These are phyloP conservation scores for Euzetes globulus DNA, from an alignment of 2,888 invertebrate species.

Conservation along the genomic window DNA sequence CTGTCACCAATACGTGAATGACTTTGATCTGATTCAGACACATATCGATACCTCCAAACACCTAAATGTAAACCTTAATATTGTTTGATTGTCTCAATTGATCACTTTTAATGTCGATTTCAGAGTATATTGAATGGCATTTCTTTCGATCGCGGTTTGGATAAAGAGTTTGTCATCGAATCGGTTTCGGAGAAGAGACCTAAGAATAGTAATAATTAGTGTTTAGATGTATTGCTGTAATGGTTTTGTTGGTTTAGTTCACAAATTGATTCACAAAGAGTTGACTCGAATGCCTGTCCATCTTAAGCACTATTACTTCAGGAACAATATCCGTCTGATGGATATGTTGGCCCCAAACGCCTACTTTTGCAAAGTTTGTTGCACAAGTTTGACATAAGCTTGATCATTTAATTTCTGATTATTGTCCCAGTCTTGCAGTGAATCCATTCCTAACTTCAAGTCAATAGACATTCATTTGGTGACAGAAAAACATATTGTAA, in stretches of 20 bases:
- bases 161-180: constrained; percentile 4
- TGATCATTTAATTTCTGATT: not conserved
- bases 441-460: not conserved
- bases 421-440: not conserved
- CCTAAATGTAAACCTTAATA: not conserved
- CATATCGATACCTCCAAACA: not conserved
- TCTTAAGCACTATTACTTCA: constrained; percentile 2
- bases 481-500: not conserved
- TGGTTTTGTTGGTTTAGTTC: not conserved
- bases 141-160: not conserved
- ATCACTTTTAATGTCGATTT: not conserved
- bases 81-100: not conserved
- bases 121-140: constrained; percentile 2
- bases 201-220: not conserved
- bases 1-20: constrained; percentile 1
- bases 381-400: not conserved
- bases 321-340: not conserved
- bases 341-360: not conserved
- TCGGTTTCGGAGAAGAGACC: not conserved
- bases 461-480: not conserved
- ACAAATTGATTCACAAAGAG: not conserved
- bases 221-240: not conserved
- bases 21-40: not conserved
- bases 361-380: constrained; percentile 6
- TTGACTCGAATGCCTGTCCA: not conserved